Base-by-base conservation (phyloP, 2,113 vertebrate species). In the Microtus richardsoni region DNA sequence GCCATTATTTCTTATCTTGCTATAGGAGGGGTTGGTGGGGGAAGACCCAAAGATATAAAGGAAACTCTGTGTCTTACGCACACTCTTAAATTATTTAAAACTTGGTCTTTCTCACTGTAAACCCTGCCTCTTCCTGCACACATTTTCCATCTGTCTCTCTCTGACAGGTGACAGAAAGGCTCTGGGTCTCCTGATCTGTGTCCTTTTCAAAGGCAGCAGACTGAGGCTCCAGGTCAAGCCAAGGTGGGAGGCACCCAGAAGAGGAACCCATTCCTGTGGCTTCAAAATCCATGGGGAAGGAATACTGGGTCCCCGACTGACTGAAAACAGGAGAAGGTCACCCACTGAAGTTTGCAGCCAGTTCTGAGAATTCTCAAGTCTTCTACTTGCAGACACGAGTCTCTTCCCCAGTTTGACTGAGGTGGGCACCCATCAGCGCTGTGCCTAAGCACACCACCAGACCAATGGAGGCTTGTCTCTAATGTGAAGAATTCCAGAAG, bases 151-250 rank as follows among this genome's bases (percentile, higher is more conserved):
- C 62, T 88, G 83, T 11, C 28, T 68, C 44, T 86, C 62, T 7
- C 0, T 8, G 26, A 77, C 6, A 78, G 78, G 62, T 82, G 36
- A 52, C 0, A 88, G 47, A 79, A 54, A 33, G 62, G 58, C 7
- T 7, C 28, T 74, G 77, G 64, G 77, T 16, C 44, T 83, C 47
- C 52, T 0, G 0, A 58, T 84, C 91, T 91, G 39, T 79, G 52
- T 95, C 41, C 62, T 84, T 52, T 83, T 66, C 70, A 88, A 85
- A 93, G 83, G 22, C 44, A 87, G 41, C 74, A 17, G 13, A n/a
- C 24, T 22, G 79, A 73, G 54, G 52, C 21, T n/a, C 4, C 28
- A 66, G 22, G 74, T 33, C 41, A 71, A 91, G 89, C 41, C 39
- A 93, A 83, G 36, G n/a, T 54, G 77, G 30, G 60, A 86, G 33